phyloP scores from a whole-genome alignment of 2,888 invertebrate species.

The Pegoplata infirma region DNA sequence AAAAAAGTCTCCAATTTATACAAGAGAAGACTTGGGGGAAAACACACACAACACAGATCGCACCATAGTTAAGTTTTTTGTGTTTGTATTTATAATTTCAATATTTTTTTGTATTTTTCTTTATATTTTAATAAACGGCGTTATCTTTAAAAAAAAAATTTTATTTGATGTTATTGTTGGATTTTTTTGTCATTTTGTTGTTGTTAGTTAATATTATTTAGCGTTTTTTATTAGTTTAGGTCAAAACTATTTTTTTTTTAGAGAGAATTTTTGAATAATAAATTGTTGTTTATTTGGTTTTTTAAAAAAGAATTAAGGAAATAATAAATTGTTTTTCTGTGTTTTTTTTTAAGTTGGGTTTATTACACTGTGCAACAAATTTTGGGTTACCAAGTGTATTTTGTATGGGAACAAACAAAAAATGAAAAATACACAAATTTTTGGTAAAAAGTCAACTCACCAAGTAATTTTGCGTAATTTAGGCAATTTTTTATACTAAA shows the following conservation, averaged over 20 bases:
- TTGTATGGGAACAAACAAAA: too few species aligned
- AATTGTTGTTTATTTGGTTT: neutral
- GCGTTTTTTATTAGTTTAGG: slow-evolving; percentile 40
- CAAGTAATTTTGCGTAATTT: too few species aligned
- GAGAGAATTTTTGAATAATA: neutral
- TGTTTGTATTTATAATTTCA: slow-evolving; percentile 24
- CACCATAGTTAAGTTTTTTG: slow-evolving; percentile 52
- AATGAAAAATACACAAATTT: too few species aligned
- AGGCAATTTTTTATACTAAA: too few species aligned
- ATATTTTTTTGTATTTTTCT: slow-evolving; percentile 19
- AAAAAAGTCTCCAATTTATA: slow-evolving; percentile 55
- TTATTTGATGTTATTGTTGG: slow-evolving; percentile 36
- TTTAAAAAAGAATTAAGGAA: slow-evolving; percentile 3
- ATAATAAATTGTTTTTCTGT: neutral
- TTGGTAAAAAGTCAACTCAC: too few species aligned
- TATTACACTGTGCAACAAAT: too few species aligned
- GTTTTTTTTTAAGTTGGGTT: neutral
- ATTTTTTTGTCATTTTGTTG: slow-evolving; percentile 13
- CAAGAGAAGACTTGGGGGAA: slow-evolving; percentile 10
- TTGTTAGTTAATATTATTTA: slow-evolving; percentile 23
- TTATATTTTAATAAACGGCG: slow-evolving; percentile 33
- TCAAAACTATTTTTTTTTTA: slow-evolving; percentile 19
- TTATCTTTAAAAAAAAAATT: slow-evolving; percentile 56
- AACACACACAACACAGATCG: too few species aligned
- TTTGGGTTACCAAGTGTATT: too few species aligned